These are phyloP conservation scores for human (Homo sapiens) DNA, from an alignment of 2,113 vertebrate species.

Conservation along the genomic window DNA sequence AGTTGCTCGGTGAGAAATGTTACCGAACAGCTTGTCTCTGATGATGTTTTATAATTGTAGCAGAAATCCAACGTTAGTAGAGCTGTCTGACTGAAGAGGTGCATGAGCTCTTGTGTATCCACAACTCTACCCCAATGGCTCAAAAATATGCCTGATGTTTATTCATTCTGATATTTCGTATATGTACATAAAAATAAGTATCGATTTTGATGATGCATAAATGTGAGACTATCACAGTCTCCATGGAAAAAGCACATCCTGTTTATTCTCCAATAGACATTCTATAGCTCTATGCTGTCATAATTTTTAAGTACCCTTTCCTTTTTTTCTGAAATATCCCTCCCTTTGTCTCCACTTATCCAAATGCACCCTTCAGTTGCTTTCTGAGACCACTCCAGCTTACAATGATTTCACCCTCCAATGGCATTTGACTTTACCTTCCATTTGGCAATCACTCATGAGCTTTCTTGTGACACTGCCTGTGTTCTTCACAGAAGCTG, in stretches of 20 bases:
- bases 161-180: conserved; percentile 51
- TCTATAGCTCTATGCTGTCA: not conserved
- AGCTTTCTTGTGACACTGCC: not conserved
- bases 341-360: not conserved
- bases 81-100: conserved; percentile 51
- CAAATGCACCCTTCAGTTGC: not conserved
- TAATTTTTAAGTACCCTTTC: not conserved
- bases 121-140: not conserved
- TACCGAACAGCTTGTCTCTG: conserved; percentile 54
- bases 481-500: not conserved
- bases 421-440: not conserved
- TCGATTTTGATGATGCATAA: not conserved
- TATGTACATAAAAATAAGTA: conserved; percentile 24
- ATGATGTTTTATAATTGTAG: conserved; percentile 66
- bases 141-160: conserved; percentile 33
- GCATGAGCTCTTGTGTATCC: not conserved
- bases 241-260: not conserved
- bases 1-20: conserved; percentile 45
- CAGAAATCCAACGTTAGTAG: conserved; percentile 66
- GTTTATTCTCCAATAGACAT: not conserved
- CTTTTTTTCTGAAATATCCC: not conserved
- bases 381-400: not conserved
- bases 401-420: not conserved
- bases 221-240: not conserved
- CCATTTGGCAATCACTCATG: conserved; percentile 2